A percentile compares a stretch with the other conserved stretches of the same genome.
Evolutionary conservation across 2,888 invertebrate genomes (phyloP).

Genomic region (Macaria notata): DNA sequence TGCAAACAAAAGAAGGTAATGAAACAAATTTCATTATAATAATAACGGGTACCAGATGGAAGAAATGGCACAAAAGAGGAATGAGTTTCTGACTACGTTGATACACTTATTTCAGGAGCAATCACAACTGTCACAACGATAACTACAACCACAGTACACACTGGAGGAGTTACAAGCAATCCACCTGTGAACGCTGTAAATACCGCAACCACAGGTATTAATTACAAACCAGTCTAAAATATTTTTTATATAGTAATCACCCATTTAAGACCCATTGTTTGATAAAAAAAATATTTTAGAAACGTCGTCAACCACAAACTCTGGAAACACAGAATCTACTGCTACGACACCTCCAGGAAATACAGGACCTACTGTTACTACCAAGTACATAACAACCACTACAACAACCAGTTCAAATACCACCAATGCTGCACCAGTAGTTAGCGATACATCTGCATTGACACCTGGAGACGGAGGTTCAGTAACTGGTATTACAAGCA

Average conservation of each 20-base stretch:
- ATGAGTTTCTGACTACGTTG: conserved; percentile 11
- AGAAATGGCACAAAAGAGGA: no score
- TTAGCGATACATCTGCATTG: not conserved
- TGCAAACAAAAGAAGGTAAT: no score
- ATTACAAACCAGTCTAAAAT: no score
- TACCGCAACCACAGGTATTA: conserved; percentile 4
- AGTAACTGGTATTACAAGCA: not conserved
- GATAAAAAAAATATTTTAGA: no score
- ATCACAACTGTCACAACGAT: not conserved
- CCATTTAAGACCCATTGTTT: no score
- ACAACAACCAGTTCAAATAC: not conserved
- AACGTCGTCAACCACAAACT: no score
- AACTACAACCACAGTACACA: not conserved
- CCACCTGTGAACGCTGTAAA: not conserved
- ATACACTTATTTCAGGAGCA: conserved; percentile 21
- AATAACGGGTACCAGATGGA: no score
- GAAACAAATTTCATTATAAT: no score
- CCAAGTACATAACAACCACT: not conserved
- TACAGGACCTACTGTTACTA: not conserved
- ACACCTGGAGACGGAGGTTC: conserved; percentile 1
- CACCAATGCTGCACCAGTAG: not conserved
- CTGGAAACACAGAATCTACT: no score
- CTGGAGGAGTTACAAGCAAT: not conserved
- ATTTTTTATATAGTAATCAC: no score
- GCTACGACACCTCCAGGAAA: not conserved